Conservation (phyloP, 2,113 vertebrate species). For the Laterallus jamaicensis region DNA sequence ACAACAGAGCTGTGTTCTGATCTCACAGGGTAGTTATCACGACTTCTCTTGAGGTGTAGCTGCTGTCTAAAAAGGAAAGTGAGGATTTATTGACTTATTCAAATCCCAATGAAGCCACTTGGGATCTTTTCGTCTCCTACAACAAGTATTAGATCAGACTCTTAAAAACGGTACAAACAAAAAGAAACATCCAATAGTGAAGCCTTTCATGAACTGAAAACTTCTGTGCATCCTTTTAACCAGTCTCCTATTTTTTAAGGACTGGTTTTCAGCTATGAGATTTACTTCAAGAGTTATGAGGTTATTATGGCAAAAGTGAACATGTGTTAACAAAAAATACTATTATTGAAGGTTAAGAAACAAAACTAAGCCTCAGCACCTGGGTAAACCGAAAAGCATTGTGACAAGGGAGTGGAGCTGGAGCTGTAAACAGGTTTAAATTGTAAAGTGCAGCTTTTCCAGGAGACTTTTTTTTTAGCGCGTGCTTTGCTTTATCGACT, state of each 20-base stretch:
- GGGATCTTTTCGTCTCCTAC: background rate
- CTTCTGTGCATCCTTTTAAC: background rate
- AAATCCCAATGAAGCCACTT: background rate
- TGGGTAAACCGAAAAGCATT: background rate
- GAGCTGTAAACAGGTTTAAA: background rate
- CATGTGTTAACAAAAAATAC: background rate
- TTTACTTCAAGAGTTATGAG: background rate
- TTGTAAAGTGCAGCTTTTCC: background rate
- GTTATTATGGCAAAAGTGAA: background rate
- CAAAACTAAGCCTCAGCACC: background rate
- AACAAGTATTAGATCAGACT: background rate
- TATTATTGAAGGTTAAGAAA: background rate
- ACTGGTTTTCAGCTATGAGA: background rate
- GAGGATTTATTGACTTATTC: background rate
- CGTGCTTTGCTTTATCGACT: background rate
- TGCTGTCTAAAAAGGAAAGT: background rate
- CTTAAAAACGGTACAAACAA: background rate
- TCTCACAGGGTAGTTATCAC: background rate
- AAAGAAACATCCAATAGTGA: background rate
- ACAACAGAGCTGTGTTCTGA: background rate
- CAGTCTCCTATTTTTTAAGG: background rate
- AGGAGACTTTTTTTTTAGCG: background rate
- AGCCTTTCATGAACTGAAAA: background rate
- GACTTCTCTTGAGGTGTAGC: background rate
- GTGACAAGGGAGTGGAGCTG: background rate